A percentile compares a stretch with the other conserved stretches of the same genome.
phyloP scores from a whole-genome alignment of 2,113 vertebrate species.

The Anser cygnoides region DNA sequence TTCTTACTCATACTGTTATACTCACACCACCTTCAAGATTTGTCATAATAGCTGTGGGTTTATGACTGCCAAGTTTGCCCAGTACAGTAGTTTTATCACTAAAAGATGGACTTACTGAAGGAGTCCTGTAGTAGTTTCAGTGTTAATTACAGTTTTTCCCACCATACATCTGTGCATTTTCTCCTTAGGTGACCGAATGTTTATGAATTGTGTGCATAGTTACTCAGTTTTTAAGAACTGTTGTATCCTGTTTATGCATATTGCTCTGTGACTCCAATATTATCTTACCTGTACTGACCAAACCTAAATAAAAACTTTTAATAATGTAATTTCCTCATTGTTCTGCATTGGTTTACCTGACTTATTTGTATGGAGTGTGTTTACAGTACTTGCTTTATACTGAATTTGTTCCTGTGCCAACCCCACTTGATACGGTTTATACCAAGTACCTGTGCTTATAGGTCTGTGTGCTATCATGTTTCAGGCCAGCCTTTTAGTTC shows the following conservation, averaged over 20 bases:
- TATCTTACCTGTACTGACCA: slow-evolving; percentile 99
- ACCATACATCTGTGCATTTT: slow-evolving; percentile 87
- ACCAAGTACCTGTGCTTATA: neutral
- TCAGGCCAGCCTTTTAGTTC: neutral
- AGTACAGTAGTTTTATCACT: slow-evolving; percentile 87
- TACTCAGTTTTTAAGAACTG: slow-evolving; percentile 89
- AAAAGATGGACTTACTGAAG: slow-evolving; percentile 81
- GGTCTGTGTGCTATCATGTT: neutral
- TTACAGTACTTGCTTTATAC: neutral
- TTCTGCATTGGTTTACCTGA: slow-evolving; percentile 32
- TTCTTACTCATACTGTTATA: slow-evolving; percentile 80
- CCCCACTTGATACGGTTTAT: neutral
- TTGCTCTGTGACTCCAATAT: slow-evolving; percentile 95
- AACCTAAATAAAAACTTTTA: slow-evolving; percentile 99
- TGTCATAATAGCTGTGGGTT: slow-evolving; percentile 84
- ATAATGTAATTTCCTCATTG: slow-evolving; percentile 80
- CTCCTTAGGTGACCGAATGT: slow-evolving; percentile 90
- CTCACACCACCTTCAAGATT: slow-evolving; percentile 75
- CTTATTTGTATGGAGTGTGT: neutral
- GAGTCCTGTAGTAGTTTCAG: slow-evolving; percentile 87
- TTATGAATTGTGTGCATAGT: slow-evolving; percentile 92
- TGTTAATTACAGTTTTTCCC: slow-evolving; percentile 88
- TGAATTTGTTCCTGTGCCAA: neutral
- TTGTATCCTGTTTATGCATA: slow-evolving; percentile 93
- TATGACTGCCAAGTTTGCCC: slow-evolving; percentile 86